phyloP scores from a whole-genome alignment of 1,140 invertebrate genomes.

The Chlorops oryzae region DNA sequence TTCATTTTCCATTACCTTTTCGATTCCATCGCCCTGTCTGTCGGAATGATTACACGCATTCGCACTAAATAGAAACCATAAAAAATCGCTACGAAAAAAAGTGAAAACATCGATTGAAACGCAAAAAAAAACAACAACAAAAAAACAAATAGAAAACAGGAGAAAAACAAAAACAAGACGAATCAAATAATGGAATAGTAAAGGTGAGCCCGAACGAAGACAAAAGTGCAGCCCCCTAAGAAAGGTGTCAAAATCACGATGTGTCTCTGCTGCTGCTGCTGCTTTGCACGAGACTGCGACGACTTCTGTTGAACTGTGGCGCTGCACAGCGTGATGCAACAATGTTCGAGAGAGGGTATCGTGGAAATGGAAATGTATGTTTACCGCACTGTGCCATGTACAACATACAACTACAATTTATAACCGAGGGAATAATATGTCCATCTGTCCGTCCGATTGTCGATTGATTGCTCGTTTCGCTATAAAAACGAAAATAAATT shows the following conservation, averaged over 20 bases:
- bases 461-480: background rate
- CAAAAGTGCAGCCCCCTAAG: constrained; percentile 5
- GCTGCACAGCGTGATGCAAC: constrained; percentile 1
- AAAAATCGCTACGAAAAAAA: constrained; percentile 3
- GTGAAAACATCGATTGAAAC: background rate
- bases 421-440: too few species aligned
- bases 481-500: background rate
- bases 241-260: constrained; percentile 7
- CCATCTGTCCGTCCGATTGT: too few species aligned
- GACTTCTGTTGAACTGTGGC: background rate
- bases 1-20: too few species aligned
- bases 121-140: constrained; percentile 3
- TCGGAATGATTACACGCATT: too few species aligned
- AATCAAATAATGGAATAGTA: background rate
- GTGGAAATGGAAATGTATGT: background rate
- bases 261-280: background rate
- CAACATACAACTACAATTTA: too few species aligned
- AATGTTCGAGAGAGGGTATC: background rate
- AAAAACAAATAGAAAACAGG: background rate
- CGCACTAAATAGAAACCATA: constrained; percentile 9
- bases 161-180: background rate
- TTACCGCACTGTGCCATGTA: too few species aligned
- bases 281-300: background rate
- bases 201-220: background rate
- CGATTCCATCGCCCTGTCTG: too few species aligned